Evolutionary conservation across 2,113 vertebrate genomes (phyloP).

Genomic region (Chauna torquata): DNA sequence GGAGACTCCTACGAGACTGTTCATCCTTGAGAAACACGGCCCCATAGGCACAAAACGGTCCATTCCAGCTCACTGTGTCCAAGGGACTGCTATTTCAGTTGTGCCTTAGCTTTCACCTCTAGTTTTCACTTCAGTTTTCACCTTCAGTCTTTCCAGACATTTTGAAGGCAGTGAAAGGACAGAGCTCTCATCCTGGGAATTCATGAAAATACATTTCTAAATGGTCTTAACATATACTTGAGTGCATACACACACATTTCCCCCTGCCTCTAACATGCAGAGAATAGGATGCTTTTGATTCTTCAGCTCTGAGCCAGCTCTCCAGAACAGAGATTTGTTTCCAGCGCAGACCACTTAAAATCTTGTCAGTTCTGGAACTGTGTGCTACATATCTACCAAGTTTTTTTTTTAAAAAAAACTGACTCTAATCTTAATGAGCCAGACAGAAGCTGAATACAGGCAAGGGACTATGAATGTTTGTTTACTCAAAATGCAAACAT

Average conservation of each 20-base stretch:
- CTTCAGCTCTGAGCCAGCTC: not conserved
- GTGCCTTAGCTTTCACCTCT: not conserved
- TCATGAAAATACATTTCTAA: not conserved
- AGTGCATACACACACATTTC: too few species aligned
- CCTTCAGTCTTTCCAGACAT: not conserved
- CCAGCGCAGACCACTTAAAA: not conserved
- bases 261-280: not conserved
- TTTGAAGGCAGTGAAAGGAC: not conserved
- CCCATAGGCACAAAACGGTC: rapidly evolving
- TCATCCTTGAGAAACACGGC: not conserved
- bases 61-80: not conserved
- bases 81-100: not conserved
- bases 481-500: not conserved
- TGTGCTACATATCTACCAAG: not conserved
- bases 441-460: not conserved
- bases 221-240: not conserved
- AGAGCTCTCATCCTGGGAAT: not conserved
- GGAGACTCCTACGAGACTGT: not conserved
- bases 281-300: not conserved
- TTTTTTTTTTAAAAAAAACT: not conserved
- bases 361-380: not conserved
- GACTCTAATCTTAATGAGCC: not conserved
- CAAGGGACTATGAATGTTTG: not conserved
- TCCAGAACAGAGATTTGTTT: not conserved
- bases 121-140: not conserved